Base-by-base conservation (phyloP, 1,140 invertebrate genomes). In the Chymomyza costata region DNA sequence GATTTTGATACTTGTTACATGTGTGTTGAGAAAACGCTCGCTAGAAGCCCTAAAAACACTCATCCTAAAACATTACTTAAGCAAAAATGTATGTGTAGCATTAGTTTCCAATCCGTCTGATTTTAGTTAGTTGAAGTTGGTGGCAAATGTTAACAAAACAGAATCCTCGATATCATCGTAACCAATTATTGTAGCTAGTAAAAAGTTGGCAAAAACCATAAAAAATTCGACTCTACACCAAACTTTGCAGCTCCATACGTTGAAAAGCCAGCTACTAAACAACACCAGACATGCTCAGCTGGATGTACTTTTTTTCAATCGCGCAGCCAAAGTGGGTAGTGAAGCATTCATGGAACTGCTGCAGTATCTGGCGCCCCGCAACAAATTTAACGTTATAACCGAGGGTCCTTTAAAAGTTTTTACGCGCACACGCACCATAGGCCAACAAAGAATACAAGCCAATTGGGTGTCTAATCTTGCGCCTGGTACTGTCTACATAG, bases 331-430 rank as follows among this genome's bases (percentile, higher is more conserved):
- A 87, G 93, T 94, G 13, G 93, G 93, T 17, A 93, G 92, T 43
- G 94, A 95, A 83, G 94, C 94, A 0, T 91, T 95, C 64, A 93
- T 96, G 90, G 93, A 95, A 82, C 87, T 96, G 0, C 86, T 96
- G 2, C 90, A 92, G 1, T 87, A 91, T 32, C 88, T 84, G 32
- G 63, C 52, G n/a, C 55, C 52, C 10, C 73, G 55, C 14, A 40
- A 81, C 28, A n/a, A n/a, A n/a, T n/a, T n/a, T n/a, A n/a, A n/a
- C n/a, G n/a, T 10, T 32, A 8, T 64, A 6, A 65, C 61, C 17
- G 21, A 59, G 18, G 48, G 53, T 10, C 47, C 32, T 1, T 2
- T 59, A 0, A 6, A 53, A 0, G 21, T 7, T 1, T 3, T 6
- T n/a, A 13, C 56, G 1, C 56, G 55, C 6, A 45, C 34, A 0